A percentile compares a stretch with the other conserved stretches of the same genome.
Conservation (phyloP, 2,888 invertebrate species). For the Poecilobothrus nobilitatus region DNA sequence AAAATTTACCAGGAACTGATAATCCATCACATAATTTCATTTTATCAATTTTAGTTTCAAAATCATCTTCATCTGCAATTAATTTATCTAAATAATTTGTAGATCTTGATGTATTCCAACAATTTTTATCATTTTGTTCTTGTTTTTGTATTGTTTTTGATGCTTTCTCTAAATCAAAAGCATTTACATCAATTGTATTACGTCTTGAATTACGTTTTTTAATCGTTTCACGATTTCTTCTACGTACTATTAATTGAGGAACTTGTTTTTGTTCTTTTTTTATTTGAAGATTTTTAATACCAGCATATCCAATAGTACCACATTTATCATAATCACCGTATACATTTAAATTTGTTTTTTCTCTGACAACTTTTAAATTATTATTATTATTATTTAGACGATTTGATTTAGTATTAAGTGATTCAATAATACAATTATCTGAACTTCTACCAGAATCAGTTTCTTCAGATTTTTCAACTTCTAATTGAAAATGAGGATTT, state of each 20-base stretch:
- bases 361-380: slow-evolving; percentile 17
- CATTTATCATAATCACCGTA: slow-evolving; percentile 16
- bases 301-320: slow-evolving; percentile 19
- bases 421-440: slow-evolving; percentile 5
- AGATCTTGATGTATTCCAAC: slow-evolving; percentile 19
- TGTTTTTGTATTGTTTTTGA: slow-evolving; percentile 14
- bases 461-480: slow-evolving; percentile 17
- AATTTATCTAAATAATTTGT: slow-evolving; percentile 21
- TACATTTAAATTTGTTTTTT: neutral
- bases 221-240: slow-evolving; percentile 17
- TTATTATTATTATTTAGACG: slow-evolving; percentile 10
- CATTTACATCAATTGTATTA: slow-evolving; percentile 25
- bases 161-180: slow-evolving; percentile 23
- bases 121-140: slow-evolving; percentile 4
- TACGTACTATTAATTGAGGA: slow-evolving; percentile 19
- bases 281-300: slow-evolving; percentile 12
- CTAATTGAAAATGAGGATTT: slow-evolving; percentile 1
- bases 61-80: slow-evolving; percentile 8
- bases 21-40: slow-evolving; percentile 15
- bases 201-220: slow-evolving; percentile 21
- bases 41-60: slow-evolving; percentile 11
- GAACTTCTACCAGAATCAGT: slow-evolving; percentile 26
- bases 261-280: slow-evolving; percentile 7
- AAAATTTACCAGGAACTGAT: slow-evolving; percentile 19
- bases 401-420: neutral